Base-by-base conservation (phyloP, 1,140 invertebrate species). In the Bombus sylvicola region DNA sequence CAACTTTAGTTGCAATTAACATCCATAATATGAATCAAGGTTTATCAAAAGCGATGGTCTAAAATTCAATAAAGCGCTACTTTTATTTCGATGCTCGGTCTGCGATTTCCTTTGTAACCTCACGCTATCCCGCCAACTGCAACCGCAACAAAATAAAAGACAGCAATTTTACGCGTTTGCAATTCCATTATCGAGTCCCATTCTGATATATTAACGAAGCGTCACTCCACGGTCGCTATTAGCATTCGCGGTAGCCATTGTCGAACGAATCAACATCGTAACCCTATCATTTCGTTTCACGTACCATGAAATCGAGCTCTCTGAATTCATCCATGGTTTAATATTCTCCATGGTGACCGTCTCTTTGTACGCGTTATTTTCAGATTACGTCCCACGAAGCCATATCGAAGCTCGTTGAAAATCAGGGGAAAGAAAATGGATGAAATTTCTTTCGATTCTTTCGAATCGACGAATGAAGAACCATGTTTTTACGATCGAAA, bases 241-340 rank as follows among this genome's bases (percentile, higher is more conserved):
- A 62, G 78, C 71, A 75, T 85, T 85, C 75, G 31, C 39, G 31
- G n/a, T 76, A 28, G n/a, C 37, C 68, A 83, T 59, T 13, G 77
- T 13, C 53, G 78, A 78, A 77, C 75, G 57, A 90, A 88, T 87
- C 80, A 87, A 74, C 66, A 83, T 82, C 41, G 81, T 87, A 90
- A 87, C 69, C 85, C 79, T 82, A 86, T 90, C 87, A 87, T 91
- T 90, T 85, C 72, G 80, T 87, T 80, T 88, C 81, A 53, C 75
- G 66, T 90, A 83, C 85, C 76, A 77, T 90, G 81, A 89, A 91
- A 87, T 84, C 75, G 66, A 72, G 59, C 71, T 53, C 71, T 28
- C 66, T 31, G 37, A 25, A 77, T 77, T 43, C 39, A 18, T 28
- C 28, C 57, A 28, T 72, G 83, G 66, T 89, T 86, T 85, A 73